Base-by-base conservation (phyloP, 2,113 vertebrate genomes). In the Sinocyclocheilus anophthalmus region DNA sequence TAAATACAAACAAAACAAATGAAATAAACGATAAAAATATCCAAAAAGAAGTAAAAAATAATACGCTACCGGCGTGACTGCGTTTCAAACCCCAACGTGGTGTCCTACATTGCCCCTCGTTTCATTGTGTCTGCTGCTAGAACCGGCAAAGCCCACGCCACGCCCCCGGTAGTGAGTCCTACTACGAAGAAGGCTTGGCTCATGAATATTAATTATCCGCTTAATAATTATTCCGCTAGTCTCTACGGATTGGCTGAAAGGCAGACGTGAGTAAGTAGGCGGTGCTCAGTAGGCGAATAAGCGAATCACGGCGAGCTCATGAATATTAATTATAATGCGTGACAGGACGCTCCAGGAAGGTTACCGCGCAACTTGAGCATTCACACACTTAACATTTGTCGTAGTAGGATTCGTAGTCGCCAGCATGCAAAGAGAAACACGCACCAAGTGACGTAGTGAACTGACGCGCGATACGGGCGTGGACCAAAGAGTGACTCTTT, bases 111-210 rank as follows among this genome's bases (percentile, higher is more conserved):
- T 18, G 88, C 89, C 89, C 91, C 92, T 92, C 90, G 92, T 91
- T 87, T 95, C 94, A 96, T 95, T 96, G 95, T 96, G 94, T 95
- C 92, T 88, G 82, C 84, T 84, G 81, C 86, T 89, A 90, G 89
- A 95, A 94, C 95, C 94, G 94, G 94, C 93, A 91, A 94, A 93
- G 93, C 55, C 61, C 84, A 83, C 73, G 55, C 93, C 92, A 95
- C 94, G 93, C 94, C 93, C 93, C 94, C 90, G 88, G 90, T 87
- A 88, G 89, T n/a, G 12, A 18, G 1, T 18, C 20, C 50, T 53
- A 83, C 67, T 75, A 84, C 33, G 53, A 18, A 18, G 18, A 84
- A 20, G 69, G 50, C 30, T 3, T 59, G 50, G 1, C 13, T 73
- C 26, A 84, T 84, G 69, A 84, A 84, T 75, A 73, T 42, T 59